Evolutionary conservation across 2,113 vertebrate species (phyloP).

Genomic region (Chaetura pelagica): DNA sequence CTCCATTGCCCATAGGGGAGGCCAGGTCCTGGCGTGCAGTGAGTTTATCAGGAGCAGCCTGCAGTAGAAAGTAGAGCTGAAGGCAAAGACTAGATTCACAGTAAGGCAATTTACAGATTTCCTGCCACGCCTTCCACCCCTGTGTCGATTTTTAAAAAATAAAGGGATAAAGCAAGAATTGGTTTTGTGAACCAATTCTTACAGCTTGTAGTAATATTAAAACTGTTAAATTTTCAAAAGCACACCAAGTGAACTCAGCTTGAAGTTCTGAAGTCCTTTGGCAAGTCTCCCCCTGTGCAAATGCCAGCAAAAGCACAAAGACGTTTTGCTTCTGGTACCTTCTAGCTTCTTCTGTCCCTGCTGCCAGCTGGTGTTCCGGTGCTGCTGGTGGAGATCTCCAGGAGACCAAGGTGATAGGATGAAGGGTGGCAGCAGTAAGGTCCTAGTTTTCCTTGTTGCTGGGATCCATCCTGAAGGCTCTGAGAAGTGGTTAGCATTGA

Average conservation of each 20-base stretch:
- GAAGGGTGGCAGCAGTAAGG: background rate
- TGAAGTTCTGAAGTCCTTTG: background rate
- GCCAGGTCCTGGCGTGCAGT: background rate
- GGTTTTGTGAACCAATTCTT: background rate
- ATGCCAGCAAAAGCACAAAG: background rate
- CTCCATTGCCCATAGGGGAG: background rate
- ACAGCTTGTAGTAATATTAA: background rate
- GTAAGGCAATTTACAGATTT: background rate
- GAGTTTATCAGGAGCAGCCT: background rate
- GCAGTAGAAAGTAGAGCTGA: background rate
- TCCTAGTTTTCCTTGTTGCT: background rate
- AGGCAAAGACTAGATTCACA: background rate
- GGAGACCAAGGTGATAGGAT: rapidly evolving
- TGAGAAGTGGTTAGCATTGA: rapidly evolving
- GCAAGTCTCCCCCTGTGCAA: background rate
- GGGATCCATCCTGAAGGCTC: background rate
- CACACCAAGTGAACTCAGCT: background rate
- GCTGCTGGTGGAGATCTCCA: background rate
- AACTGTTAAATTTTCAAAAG: background rate
- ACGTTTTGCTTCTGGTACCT: background rate
- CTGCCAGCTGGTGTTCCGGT: background rate
- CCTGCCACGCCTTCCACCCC: background rate
- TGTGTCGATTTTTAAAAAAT: background rate
- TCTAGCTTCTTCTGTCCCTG: background rate
- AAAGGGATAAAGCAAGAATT: background rate